Percentiles rank a stretch among this genome's conserved stretches.
phyloP scores from a whole-genome alignment of 2,113 vertebrate genomes.

The Clarias batrachus region DNA sequence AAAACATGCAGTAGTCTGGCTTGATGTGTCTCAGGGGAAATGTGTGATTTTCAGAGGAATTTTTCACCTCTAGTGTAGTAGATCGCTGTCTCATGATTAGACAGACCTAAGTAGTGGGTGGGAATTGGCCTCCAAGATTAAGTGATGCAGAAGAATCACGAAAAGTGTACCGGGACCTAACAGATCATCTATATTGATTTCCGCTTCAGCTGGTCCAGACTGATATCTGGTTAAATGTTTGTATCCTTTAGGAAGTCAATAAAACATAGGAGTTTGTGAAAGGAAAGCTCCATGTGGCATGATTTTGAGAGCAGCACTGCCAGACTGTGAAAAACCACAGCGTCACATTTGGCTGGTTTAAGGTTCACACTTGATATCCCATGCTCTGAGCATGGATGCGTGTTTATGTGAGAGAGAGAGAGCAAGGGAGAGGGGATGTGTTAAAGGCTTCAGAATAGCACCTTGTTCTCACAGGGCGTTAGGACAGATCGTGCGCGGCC shows the following conservation, averaged over 20 bases:
- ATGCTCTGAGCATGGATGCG: neutral
- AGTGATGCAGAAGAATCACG: neutral
- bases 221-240: neutral
- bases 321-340: neutral
- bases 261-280: neutral
- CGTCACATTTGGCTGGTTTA: slow-evolving; percentile 19
- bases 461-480: slow-evolving; percentile 2
- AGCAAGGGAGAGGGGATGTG: neutral
- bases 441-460: slow-evolving; percentile 12
- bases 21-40: neutral
- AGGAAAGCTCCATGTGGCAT: neutral
- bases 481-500: slow-evolving; percentile 1
- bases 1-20: neutral
- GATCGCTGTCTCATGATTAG: neutral
- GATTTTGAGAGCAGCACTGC: neutral
- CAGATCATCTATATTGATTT: neutral
- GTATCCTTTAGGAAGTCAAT: neutral
- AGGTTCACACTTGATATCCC: slow-evolving; percentile 3
- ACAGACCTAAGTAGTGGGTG: neutral
- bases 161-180: neutral
- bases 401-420: neutral
- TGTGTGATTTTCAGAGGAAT: neutral
- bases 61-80: neutral
- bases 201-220: neutral
- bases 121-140: neutral